Base-by-base conservation (phyloP, 2,113 vertebrate genomes). In the Spheniscus mendiculus region DNA sequence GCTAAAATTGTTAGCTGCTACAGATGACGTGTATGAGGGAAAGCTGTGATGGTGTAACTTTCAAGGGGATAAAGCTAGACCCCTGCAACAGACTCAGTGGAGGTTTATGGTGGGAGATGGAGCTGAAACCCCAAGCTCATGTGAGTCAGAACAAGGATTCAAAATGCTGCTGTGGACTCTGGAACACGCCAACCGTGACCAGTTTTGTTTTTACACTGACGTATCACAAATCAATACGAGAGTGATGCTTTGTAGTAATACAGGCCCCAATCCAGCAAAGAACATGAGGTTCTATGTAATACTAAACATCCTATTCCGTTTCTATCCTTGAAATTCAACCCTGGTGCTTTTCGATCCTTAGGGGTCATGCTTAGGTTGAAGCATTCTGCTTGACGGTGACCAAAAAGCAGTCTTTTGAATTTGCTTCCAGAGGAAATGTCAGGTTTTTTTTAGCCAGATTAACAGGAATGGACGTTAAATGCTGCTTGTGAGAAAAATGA, bases 181-280 rank as follows among this genome's bases (percentile, higher is more conserved):
- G 40, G 49, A 78, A 55, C 47, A 34, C 0, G 3, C 16, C 16
- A 80, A 0, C 17, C 10, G 17, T 0, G 2, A 34, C 10, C 18
- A 42, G 49, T 32, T 87, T 65, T 32, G 1, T 5, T 59, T 85
- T 70, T 62, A 65, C 19, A 34, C 11, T 12, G 44, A 61, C 27
- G 22, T 32, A 36, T 38, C 16, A 70, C n/a, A 78, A 91, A 87
- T 45, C 44, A 87, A 45, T 42, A 29, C 1, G 7, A n/a, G 34
- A 90, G 4, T 16, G n/a, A 80, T 12, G 27, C 25, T 42, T 71
- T 6, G 15, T 27, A 79, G 8, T 49, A 38, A 65, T 10, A 61
- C 12, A 59, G 59, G 32, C 18, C 42, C 10, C 15, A 81, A 2
- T 7, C 8, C 22, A 91, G 49, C 4, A 73, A 59, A 72, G 29